Conservation (phyloP, 2,888 invertebrate genomes). For the Microctonus aethiopoides region DNA sequence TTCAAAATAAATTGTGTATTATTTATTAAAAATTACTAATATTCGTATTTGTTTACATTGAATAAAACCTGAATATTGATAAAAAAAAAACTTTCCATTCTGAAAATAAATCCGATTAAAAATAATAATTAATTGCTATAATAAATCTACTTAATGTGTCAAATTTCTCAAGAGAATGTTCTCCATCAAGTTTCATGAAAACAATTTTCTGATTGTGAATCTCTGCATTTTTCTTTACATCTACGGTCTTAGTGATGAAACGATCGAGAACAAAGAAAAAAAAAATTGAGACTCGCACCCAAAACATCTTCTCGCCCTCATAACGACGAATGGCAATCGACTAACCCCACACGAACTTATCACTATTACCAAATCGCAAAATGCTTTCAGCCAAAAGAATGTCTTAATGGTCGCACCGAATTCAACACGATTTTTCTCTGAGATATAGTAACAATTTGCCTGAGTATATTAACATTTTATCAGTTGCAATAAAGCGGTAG, state of each 20-base stretch:
- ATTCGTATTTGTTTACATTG: too few species aligned
- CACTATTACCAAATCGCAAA: slow-evolving; percentile 9
- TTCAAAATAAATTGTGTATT: too few species aligned
- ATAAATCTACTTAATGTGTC: background rate
- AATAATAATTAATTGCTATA: background rate
- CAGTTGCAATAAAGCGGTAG: background rate
- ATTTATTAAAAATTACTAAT: too few species aligned
- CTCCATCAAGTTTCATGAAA: background rate
- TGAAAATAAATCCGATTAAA: background rate
- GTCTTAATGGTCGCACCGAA: background rate
- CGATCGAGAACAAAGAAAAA: slow-evolving; percentile 6
- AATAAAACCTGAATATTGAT: too few species aligned
- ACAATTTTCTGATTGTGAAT: slow-evolving; percentile 14
- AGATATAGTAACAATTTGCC: background rate
- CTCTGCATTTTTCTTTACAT: background rate
- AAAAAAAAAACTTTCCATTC: too few species aligned
- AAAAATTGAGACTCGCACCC: background rate
- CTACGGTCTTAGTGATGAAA: background rate
- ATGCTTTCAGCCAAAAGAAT: slow-evolving; percentile 8
- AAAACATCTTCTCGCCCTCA: background rate
- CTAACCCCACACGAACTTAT: slow-evolving; percentile 12
- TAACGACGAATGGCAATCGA: slow-evolving; percentile 1
- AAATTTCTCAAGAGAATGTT: background rate
- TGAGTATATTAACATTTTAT: background rate
- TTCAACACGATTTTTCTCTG: background rate